Base-by-base conservation (phyloP, 2,113 vertebrate genomes). In the Danio rerio region DNA sequence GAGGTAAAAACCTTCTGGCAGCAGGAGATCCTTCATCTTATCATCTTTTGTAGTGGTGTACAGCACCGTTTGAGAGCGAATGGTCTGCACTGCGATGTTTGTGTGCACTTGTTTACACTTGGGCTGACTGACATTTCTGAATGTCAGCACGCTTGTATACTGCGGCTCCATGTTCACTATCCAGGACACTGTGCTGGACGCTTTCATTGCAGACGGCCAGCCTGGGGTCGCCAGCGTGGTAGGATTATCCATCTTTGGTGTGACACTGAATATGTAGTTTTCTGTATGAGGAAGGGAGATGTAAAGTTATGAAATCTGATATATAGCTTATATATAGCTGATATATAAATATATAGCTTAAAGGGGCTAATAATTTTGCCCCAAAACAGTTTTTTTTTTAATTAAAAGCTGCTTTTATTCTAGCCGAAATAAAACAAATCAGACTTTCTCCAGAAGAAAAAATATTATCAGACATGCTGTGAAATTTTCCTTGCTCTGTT, bases 121-220 rank as follows among this genome's bases (percentile, higher is more conserved):
- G 5, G 93, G 94, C 61, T 94, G 92, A 56, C 86, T 94, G 74
- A 96, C 84, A 56, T 86, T 91, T 78, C 85, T 16, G 84, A 98
- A 97, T 8, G 68, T 86, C 0, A 99, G 86, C 52, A 53, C 91
- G 18, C 94, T 96, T 8, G 91, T 90, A 68, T 93, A 90, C 80
- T 91, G 89, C 0, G 50, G 15, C 9, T 95, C 95, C 43, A 98
- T 88, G 0, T 79, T 1, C 42, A 98, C 53, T 4, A 96, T 93
- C 98, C 97, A 99, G 20, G 96, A 98, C 55, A 96, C 85, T 0
- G 95, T 96, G 74, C 93, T 79, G 0, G 90, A 87, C 4, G 92
- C 69, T 1, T 92, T 93, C 16, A 99, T 92, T n/a, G 96, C 96
- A 0, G 9, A 56, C 0, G 83, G 93, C 94, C 93, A 94, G 82